phyloP scores from a whole-genome alignment of 2,888 invertebrate species.

The Trichogramma evanescens region DNA sequence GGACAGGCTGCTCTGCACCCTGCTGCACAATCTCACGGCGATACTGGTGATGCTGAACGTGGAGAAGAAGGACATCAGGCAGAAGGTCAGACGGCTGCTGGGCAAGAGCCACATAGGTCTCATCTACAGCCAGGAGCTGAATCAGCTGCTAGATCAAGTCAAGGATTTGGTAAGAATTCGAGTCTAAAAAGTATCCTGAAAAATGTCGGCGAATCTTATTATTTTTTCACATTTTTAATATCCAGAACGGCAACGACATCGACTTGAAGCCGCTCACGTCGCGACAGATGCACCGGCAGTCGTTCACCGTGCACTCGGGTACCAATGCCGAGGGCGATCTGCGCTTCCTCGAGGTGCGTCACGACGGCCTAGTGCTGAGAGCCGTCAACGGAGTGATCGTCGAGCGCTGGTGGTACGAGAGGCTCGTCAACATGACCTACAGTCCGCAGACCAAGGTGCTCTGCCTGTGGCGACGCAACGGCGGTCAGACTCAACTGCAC shows the following conservation, averaged over 20 bases:
- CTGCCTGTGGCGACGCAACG: slow-evolving; percentile 94
- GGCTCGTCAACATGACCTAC: slow-evolving; percentile 98
- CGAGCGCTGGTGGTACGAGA: slow-evolving; percentile 98
- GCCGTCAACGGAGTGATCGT: slow-evolving; percentile 80
- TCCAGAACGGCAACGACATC: slow-evolving; percentile 93
- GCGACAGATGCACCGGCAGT: slow-evolving; percentile 89
- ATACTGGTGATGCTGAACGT: slow-evolving; percentile 91
- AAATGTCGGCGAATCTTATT: no score
- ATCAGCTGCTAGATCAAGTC: slow-evolving; percentile 90
- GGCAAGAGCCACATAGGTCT: slow-evolving; percentile 99
- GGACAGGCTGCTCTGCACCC: slow-evolving; percentile 87
- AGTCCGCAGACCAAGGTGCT: slow-evolving; percentile 96
- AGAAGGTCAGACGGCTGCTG: slow-evolving; percentile 83
- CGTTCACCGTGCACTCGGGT: slow-evolving; percentile 96
- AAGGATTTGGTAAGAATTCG: slow-evolving; percentile 72
- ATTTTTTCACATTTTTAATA: slow-evolving; percentile 3
- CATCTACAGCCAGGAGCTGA: slow-evolving; percentile 95
- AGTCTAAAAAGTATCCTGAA: no score
- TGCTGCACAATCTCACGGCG: slow-evolving; percentile 92
- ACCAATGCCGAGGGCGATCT: slow-evolving; percentile 85
- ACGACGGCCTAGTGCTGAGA: slow-evolving; percentile 84
- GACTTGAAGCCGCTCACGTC: slow-evolving; percentile 94
- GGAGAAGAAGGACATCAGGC: slow-evolving; percentile 72
- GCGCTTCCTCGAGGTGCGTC: slow-evolving; percentile 88
- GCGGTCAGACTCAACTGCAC: slow-evolving; percentile 89